These are phyloP conservation scores for Fringilla coelebs DNA, from an alignment of 2,797 vertebrate species.

Conservation along the genomic window DNA sequence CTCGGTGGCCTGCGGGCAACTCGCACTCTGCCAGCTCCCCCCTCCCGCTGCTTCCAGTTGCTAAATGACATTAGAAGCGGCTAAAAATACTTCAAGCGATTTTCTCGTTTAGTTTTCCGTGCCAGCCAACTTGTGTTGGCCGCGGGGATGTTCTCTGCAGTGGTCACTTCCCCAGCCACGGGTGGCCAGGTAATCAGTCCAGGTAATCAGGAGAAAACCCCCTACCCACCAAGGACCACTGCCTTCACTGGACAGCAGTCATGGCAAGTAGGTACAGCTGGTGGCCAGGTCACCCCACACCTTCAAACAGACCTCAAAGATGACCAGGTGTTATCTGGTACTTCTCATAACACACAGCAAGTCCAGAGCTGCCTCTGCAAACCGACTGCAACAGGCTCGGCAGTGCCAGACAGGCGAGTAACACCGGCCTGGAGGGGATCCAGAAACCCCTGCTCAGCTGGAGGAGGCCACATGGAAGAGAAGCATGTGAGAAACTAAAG, in stretches of 20 bases:
- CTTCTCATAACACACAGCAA: neutral
- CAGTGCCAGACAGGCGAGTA: neutral
- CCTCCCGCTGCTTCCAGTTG: neutral
- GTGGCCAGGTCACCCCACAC: neutral
- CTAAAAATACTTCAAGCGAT: conserved; percentile 49
- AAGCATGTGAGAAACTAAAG: neutral
- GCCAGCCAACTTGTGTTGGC: neutral
- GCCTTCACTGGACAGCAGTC: rapidly evolving
- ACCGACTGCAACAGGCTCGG: neutral
- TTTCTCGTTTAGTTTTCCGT: neutral
- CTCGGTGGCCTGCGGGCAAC: neutral
- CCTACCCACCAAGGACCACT: rapidly evolving
- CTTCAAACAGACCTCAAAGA: neutral
- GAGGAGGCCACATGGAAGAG: neutral
- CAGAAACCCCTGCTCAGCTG: neutral
- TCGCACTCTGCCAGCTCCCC: neutral
- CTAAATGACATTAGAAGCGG: conserved; percentile 39
- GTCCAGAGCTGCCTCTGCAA: neutral
- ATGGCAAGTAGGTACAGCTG: neutral
- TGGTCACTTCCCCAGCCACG: neutral
- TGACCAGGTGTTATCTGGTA: neutral
- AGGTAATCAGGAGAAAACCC: neutral
- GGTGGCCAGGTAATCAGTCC: neutral
- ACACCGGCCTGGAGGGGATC: neutral
- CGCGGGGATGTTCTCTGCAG: neutral